Base-by-base conservation (phyloP, 2,888 invertebrate genomes). In the Pammene aurita region DNA sequence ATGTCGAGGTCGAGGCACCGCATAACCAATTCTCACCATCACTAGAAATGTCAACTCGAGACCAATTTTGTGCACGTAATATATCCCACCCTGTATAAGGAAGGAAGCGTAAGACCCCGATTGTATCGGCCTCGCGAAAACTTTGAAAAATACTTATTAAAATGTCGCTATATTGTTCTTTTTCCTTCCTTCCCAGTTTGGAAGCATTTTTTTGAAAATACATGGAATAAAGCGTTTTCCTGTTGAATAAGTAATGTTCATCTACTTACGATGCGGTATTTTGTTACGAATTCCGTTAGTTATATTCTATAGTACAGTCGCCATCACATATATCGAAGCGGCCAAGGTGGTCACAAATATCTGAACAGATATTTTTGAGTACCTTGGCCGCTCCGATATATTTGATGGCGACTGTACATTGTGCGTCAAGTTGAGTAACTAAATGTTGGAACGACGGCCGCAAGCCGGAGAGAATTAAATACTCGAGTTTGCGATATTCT, bases 91-190 rank as follows among this genome's bases (percentile, higher is more conserved):
- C 34, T 44, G 9, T 26, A 62, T 50, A 52, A 38, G 61, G 50
- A 62, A 62, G 41, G 38, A 62, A 62, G 11, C n/a, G 16, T 13
- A 48, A 46, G 13, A 26, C 34, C 26, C 26, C 26, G 48, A 48
- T 38, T 46, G 11, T 50, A 61, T 61, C 48, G 18, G 48, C 13
- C 48, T 16, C 38, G 7, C 38, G 38, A 61, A 60, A 61, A 50
- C 61, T 58, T 58, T 41, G 50, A 52, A 52, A 62, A 62, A 62
- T 38, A 48, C 18, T 41, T 50, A 50, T 52, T 41, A 52, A n/a
- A 62, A 62, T 41, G 62, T 52, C 61, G 61, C 38, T 61, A n/a
- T 41, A 14, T 41, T 61, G 26, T 62, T 52, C 50, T 7, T 61
- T 48, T 62, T 62, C 62, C 50, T 62, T 48, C 50, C 41, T 50